Percentiles rank a stretch among this genome's conserved stretches.
Conservation (phyloP, 37 sponge, comb jelly and placozoan genomes). For the Hormiphora californensis region DNA sequence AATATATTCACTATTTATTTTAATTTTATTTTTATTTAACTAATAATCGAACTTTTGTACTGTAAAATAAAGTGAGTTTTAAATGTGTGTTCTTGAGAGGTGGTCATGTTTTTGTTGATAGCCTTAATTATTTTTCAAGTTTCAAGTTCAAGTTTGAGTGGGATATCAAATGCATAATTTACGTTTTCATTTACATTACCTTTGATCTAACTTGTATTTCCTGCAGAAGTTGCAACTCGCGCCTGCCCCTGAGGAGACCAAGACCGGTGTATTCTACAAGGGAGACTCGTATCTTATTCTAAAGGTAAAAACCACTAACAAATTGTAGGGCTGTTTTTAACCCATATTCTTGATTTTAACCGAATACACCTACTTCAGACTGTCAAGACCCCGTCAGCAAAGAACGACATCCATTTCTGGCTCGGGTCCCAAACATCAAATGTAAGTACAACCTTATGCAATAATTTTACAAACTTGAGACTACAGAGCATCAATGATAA, state of each 20-base stretch:
- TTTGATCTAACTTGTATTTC: too few species aligned
- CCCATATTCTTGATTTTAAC: background rate
- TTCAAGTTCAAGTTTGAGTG: too few species aligned
- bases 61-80: too few species aligned
- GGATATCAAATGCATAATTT: too few species aligned
- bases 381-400: constrained; percentile 6
- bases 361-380: background rate
- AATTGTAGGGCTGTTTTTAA: background rate
- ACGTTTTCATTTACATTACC: too few species aligned
- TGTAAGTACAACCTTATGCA: constrained; percentile 4
- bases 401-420: constrained; percentile 96
- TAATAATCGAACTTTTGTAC: background rate
- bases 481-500: background rate
- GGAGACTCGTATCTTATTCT: constrained; percentile 89
- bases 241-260: constrained; percentile 57
- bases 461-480: background rate
- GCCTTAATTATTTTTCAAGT: too few species aligned
- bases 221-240: constrained; percentile 77
- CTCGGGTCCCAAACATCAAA: constrained; percentile 75
- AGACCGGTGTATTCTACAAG: constrained; percentile 73
- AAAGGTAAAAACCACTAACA: constrained; percentile 59
- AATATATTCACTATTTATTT: background rate
- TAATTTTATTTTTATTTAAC: background rate
- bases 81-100: too few species aligned
- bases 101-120: too few species aligned